Evolutionary conservation across 1,140 invertebrate genomes (phyloP), one percentile per base, ranked within the genome.

Genomic region (Drosophila melanica): DNA sequence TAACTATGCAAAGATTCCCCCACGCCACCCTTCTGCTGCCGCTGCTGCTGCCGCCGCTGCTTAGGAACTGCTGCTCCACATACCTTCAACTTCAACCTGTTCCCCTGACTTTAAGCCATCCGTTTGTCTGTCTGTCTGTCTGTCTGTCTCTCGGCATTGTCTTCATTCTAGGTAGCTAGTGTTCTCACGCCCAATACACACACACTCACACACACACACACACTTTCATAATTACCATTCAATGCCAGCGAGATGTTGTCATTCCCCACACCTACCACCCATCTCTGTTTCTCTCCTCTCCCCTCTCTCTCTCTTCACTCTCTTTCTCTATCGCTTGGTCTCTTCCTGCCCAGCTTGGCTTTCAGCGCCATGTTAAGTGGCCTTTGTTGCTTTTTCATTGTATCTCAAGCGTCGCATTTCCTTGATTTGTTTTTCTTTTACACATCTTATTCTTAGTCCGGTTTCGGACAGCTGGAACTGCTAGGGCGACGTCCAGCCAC

Each of bases 151-250:
- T 59, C 44, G 23, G 60, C 50, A 30, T 33, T 42, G 12, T 44
- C 41, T 37, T 62, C 48, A 27, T 42, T 20, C 44, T 45, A 27
- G 18, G 27, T 45, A 27, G 63, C 16, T 42, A 8, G 27, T 35
- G 77, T 87, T 87, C 84, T 87, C 84, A 87, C 84, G 84, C 84
- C 77, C 79, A 78, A 85, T 75, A 86, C 53, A 65, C 74, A 86
- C 53, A 68, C 74, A 33, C n/a, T n/a, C n/a, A n/a, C n/a, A 86
- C 53, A 65, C 74, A 86, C 8, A 86, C 50, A 68, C 74, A 35
- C 33, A 86, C 53, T 65, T 65, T 62, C 59, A 54, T 65, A 86
- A 82, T 76, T 79, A 74, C 50, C 78, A 79, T 51, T 69, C 75
- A 82, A 82, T 67, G 48, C 23, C 51, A 57, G 23, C 55, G 65